Conservation (phyloP, 2,888 invertebrate species). For the Monopis laevigella region DNA sequence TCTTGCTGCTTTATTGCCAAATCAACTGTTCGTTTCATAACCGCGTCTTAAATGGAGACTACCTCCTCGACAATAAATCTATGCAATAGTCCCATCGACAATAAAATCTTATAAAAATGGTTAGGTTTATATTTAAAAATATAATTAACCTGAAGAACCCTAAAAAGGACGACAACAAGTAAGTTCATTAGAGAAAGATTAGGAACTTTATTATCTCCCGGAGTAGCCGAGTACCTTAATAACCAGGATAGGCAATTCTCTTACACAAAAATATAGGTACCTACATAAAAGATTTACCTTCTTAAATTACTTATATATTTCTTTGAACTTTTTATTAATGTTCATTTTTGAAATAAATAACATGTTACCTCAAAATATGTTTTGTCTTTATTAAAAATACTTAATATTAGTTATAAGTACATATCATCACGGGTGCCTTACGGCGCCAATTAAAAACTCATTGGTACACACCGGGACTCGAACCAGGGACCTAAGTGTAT, state of each 20-base stretch:
- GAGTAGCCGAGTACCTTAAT: conserved; percentile 11
- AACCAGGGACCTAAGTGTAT: no score
- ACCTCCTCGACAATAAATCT: no score
- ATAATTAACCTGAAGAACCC: not conserved
- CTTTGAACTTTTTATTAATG: not conserved
- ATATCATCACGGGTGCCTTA: no score
- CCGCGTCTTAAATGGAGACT: no score
- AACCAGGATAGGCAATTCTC: conserved; percentile 1
- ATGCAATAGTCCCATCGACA: no score
- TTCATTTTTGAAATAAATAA: not conserved
- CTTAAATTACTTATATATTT: not conserved
- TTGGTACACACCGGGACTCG: no score
- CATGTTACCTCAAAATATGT: not conserved
- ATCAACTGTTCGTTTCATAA: no score
- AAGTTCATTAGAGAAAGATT: conserved; percentile 11
- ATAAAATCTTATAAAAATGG: no score
- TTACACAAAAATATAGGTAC: not conserved
- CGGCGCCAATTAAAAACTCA: no score
- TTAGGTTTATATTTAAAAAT: not conserved
- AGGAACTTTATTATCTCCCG: conserved; percentile 9
- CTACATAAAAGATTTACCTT: not conserved
- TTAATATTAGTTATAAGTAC: no score
- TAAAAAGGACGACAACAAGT: conserved; percentile 2
- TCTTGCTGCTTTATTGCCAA: no score
- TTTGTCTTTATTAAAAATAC: no score